Evolutionary conservation across 2,888 invertebrate genomes (phyloP).

Genomic region (Xanthia icteritia): DNA sequence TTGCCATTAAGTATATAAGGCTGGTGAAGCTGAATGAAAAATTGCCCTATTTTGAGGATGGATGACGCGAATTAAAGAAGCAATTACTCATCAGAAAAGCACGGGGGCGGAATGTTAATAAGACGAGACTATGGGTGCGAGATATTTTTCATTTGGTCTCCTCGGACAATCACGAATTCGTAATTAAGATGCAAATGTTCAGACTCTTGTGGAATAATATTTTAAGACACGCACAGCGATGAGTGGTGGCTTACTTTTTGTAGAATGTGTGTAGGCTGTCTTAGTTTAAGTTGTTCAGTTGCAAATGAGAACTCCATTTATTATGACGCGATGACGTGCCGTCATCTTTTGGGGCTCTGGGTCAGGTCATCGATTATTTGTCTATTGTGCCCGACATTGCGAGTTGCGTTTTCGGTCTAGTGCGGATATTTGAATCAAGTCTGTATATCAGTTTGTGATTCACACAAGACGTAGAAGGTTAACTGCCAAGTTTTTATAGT

Average conservation of each 20-base stretch:
- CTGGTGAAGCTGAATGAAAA: constrained; percentile 85
- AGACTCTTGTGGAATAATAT: constrained; percentile 63
- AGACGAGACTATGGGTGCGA: constrained; percentile 83
- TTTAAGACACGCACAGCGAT: constrained; percentile 40
- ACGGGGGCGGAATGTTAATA: constrained; percentile 90
- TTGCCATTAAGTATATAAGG: constrained; percentile 76
- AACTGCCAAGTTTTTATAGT: not conserved
- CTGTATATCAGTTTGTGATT: not conserved
- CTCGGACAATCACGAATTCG: constrained; percentile 81
- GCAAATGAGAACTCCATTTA: not conserved
- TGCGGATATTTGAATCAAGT: not conserved
- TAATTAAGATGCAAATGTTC: constrained; percentile 83
- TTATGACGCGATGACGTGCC: not conserved
- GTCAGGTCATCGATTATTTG: constrained; percentile 23
- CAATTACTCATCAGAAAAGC: constrained; percentile 90
- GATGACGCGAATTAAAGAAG: constrained; percentile 90
- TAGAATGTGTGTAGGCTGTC: constrained; percentile 18
- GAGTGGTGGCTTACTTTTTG: constrained; percentile 39
- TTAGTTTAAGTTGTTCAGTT: constrained; percentile 8
- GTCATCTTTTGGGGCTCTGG: not conserved
- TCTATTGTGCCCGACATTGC: fast-evolving
- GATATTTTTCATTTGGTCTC: constrained; percentile 87
- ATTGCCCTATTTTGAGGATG: constrained; percentile 90
- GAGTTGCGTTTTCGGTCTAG: not conserved
- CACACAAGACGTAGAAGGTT: not conserved